Base-by-base conservation (phyloP, 92 coral and sea anemone species). In the Muricea muricata region DNA sequence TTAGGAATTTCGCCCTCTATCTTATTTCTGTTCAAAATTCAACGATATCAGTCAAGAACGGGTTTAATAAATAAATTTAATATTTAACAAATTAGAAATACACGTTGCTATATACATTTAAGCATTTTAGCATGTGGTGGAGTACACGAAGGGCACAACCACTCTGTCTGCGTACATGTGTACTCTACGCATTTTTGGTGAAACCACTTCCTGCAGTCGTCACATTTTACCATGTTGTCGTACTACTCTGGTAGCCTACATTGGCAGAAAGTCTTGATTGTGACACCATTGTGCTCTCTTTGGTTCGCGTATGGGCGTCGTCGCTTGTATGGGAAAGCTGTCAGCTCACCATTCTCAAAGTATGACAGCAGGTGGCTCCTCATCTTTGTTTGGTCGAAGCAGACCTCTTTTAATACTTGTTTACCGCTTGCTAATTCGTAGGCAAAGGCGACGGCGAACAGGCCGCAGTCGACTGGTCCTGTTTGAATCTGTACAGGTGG, bases 401-500 rank as follows among this genome's bases (percentile, higher is more conserved):
- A 7, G 28, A 65, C 72, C 11, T 65, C 37, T 39, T 23, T 35
- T 30, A 60, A 37, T 32, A 20, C 30, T 6, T 12, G 50, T 21
- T 82, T 69, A 10, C 79, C 86, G 20, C 80, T 37, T 5, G 86
- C 86, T 37, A 82, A 54, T 45, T 66, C 86, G 29, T 65, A 29
- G 17, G 37, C 72, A n/a, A 23, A 23, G 72, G 37, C 20, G 37
- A 26, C 55, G 29, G 81, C 87, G 39, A 83, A 82, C 63, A 82
- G 79, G 1, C 79, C 80, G 58, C 80, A 68, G 79, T 82, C 80
- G 12, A 32, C 34, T 17, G 63, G 26, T 21, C 86, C 86, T 5
- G 58, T 67, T 41, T 82, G 80, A 33, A 33, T 50, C 40, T 82
- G 86, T 10, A 61, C 80, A 32, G 80, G 65, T 61, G 86, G 80